phyloP scores from a whole-genome alignment of 2,113 vertebrate species.

The Heptranchias perlo region DNA sequence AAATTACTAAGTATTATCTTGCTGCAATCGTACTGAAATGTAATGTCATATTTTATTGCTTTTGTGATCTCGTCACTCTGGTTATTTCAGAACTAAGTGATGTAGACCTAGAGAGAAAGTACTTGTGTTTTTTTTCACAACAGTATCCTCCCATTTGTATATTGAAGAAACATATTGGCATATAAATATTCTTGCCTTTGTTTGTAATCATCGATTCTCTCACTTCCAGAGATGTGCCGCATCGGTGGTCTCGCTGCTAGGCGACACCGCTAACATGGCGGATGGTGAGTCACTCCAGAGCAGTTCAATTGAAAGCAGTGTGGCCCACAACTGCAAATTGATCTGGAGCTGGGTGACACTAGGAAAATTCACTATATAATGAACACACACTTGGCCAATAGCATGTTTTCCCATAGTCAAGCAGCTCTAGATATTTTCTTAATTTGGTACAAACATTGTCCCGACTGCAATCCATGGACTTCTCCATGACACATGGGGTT shows the following conservation, averaged over 20 bases:
- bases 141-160: too few relatives aligned
- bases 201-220: background rate
- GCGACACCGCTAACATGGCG: background rate
- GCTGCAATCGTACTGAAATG: background rate
- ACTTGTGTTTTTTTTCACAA: too few relatives aligned
- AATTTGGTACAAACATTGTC: background rate
- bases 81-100: background rate
- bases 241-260: too few relatives aligned
- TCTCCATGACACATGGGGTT: too few relatives aligned
- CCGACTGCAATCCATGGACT: background rate
- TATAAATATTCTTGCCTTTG: too few relatives aligned
- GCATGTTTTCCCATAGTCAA: background rate
- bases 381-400: background rate
- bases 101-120: background rate
- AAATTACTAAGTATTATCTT: background rate
- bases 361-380: background rate
- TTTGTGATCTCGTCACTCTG: background rate
- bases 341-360: background rate
- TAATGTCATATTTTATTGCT: background rate
- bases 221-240: background rate
- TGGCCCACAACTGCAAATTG: background rate
- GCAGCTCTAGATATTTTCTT: background rate
- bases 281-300: background rate
- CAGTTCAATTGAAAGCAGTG: background rate
- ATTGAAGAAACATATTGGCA: too few relatives aligned